Base-by-base conservation (phyloP, 2,113 vertebrate genomes). In the Anser brachyrhynchus region DNA sequence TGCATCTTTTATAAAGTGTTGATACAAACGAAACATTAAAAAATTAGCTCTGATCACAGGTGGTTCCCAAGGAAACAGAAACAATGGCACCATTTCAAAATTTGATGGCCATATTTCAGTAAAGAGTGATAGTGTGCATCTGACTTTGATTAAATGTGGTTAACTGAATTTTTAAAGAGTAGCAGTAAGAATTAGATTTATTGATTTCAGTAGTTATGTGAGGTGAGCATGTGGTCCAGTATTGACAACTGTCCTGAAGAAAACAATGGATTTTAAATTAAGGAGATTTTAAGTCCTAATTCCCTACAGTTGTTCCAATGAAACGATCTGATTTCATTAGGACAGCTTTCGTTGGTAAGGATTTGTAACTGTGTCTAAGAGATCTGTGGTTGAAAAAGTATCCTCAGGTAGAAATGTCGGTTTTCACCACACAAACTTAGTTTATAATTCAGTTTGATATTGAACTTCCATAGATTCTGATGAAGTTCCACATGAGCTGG, bases 181-280 rank as follows among this genome's bases (percentile, higher is more conserved):
- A 49, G 19, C n/a, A 59, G 15, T 70, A 80, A 80, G 62, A 90
- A 75, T 13, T 18, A 71, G 39, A 12, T 58, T 29, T 66, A 92
- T 3, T 58, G 86, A 90, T 95, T 92, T 88, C 57, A 0, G 9
- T 74, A 77, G 33, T 65, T 94, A 81, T 33, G 79, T 51, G 10
- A 66, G 25, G 33, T 58, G 7, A 70, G 37, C 41, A 19, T 20
- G 15, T 59, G 22, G 22, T 31, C 52, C 10, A 8, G 17, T 57
- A 76, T 69, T 87, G 87, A 85, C 17, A 57, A 12, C 28, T 90
- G 66, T 93, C 74, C 78, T 93, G 74, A 85, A 91, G 62, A 79
- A 52, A 93, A 69, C 66, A 89, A 72, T 31, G 52, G 49, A 76
- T 87, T 87, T 94, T 87, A 84, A 89, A 81, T 81, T 71, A 67